Percentiles rank a stretch among this genome's conserved stretches.
Evolutionary conservation across 2,113 vertebrate species (phyloP).

Genomic region (Eulemur macaco): DNA sequence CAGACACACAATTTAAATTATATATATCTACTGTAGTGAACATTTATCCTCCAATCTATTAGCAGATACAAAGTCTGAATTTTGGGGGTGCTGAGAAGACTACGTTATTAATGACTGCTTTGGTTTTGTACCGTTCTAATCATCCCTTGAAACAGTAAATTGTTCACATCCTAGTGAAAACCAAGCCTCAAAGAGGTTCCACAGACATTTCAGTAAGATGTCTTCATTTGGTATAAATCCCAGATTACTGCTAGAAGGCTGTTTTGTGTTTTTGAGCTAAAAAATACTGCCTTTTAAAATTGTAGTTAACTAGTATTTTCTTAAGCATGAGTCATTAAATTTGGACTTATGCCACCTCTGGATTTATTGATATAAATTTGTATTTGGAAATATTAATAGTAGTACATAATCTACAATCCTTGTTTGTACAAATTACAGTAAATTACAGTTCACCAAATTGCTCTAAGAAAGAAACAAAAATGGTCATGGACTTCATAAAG

Average conservation of each 20-base stretch:
- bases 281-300: slow-evolving; percentile 76
- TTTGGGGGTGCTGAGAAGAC: neutral
- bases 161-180: slow-evolving; percentile 48
- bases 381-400: slow-evolving; percentile 60
- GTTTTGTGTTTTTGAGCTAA: slow-evolving; percentile 59
- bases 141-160: neutral
- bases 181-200: neutral
- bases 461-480: slow-evolving; percentile 72
- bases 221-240: slow-evolving; percentile 71
- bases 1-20: neutral
- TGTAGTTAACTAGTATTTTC: slow-evolving; percentile 80
- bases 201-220: slow-evolving; percentile 25
- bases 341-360: slow-evolving; percentile 58
- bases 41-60: neutral
- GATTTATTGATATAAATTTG: slow-evolving; percentile 59
- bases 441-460: slow-evolving; percentile 72
- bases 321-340: slow-evolving; percentile 76
- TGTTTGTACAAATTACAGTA: slow-evolving; percentile 60
- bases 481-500: slow-evolving; percentile 63
- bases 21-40: neutral
- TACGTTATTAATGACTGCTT: neutral
- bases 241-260: slow-evolving; percentile 69
- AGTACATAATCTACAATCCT: slow-evolving; percentile 38
- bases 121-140: neutral
- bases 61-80: neutral